Evolutionary conservation across 2,113 vertebrate genomes (phyloP).

Genomic region (Thermophis baileyi): DNA sequence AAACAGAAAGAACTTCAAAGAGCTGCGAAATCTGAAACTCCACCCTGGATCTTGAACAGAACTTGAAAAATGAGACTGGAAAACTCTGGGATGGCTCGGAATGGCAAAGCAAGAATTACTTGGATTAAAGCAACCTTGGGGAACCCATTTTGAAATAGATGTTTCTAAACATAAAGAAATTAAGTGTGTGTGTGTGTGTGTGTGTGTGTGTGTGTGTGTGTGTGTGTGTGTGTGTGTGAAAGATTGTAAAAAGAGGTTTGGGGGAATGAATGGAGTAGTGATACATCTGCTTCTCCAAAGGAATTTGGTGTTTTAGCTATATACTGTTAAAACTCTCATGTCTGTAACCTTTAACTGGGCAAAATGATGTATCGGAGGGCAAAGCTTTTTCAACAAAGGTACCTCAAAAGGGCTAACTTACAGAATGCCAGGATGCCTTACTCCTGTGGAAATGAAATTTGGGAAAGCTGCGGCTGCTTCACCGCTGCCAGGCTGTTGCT

Average conservation of each 20-base stretch:
- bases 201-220: not conserved
- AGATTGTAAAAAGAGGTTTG: not conserved
- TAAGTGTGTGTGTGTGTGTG: not conserved
- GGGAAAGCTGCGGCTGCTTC: not conserved
- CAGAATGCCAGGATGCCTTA: not conserved
- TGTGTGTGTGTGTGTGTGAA: not conserved
- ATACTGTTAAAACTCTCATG: not conserved
- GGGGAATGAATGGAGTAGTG: not conserved
- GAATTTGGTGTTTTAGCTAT: not conserved
- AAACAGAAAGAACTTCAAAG: not conserved
- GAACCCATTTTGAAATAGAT: not conserved
- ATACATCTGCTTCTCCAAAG: not conserved
- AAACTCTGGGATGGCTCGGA: slow-evolving; percentile 38
- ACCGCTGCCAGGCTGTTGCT: not conserved
- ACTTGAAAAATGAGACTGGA: not conserved
- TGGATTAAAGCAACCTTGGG: slow-evolving; percentile 38
- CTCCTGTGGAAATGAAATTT: not conserved
- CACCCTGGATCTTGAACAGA: not conserved
- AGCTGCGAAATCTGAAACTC: not conserved
- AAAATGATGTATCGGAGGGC: not conserved
- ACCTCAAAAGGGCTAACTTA: not conserved
- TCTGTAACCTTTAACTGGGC: not conserved
- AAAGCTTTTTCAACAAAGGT: not conserved
- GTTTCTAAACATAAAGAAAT: not conserved
- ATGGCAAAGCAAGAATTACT: slow-evolving; percentile 42